Conservation (phyloP, 2,113 vertebrate species). For the Mixornis gularis region DNA sequence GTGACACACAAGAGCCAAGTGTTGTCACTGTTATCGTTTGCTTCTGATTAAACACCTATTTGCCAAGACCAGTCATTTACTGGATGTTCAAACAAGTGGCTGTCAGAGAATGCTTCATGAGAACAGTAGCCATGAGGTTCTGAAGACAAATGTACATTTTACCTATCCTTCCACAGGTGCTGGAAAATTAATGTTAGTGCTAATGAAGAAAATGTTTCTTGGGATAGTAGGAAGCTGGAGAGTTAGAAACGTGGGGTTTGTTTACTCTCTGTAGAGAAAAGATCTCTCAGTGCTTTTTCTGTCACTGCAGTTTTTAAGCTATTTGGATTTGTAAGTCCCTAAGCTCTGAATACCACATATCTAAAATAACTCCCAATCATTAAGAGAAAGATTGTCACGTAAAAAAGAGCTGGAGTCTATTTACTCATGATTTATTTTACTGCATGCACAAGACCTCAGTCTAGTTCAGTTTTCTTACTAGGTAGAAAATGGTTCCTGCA, state of each 20-base stretch:
- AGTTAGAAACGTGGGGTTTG: background rate
- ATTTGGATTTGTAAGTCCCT: background rate
- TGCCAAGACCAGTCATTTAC: background rate
- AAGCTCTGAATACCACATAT: background rate
- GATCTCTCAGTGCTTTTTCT: background rate
- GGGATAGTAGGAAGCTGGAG: background rate
- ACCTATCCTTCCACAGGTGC: background rate
- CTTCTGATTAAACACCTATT: background rate
- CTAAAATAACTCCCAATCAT: background rate
- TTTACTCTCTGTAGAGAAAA: background rate
- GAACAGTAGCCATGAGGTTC: background rate
- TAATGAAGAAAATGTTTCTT: background rate
- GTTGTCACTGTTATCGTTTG: background rate
- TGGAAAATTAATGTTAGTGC: background rate
- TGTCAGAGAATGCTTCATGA: background rate
- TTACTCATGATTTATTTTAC: background rate
- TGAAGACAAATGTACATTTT: background rate
- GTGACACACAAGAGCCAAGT: background rate
- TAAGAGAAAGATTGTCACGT: background rate
- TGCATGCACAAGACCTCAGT: background rate
- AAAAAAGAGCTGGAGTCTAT: background rate
- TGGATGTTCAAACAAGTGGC: background rate
- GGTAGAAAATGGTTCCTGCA: background rate
- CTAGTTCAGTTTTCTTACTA: background rate
- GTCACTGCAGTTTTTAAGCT: background rate